Evolutionary conservation across 2,113 vertebrate species (phyloP).

Genomic region (Vanacampus margaritifer): DNA sequence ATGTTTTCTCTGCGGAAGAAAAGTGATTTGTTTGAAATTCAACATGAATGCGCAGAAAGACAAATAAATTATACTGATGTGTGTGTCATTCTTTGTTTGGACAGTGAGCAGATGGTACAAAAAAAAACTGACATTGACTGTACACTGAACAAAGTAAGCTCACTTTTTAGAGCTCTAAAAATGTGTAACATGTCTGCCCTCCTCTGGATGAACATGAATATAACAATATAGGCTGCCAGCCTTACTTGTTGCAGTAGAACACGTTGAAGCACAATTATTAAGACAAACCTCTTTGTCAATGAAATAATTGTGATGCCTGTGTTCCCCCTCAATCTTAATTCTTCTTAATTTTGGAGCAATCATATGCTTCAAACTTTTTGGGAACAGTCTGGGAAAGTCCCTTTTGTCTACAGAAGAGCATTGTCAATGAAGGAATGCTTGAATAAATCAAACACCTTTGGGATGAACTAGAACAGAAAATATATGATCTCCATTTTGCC

Average conservation of each 20-base stretch:
- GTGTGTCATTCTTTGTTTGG: neutral
- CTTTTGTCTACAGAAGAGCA: neutral
- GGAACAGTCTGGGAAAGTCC: neutral
- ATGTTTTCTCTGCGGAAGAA: neutral
- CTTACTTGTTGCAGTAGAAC: neutral
- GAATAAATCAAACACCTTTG: neutral
- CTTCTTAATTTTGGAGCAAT: neutral
- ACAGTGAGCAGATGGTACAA: neutral
- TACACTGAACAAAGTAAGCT: neutral
- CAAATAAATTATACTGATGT: neutral
- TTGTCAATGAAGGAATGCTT: neutral
- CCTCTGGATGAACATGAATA: constrained; percentile 49
- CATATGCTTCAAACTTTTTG: neutral
- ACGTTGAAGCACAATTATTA: neutral
- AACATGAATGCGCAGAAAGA: neutral
- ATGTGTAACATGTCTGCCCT: constrained; percentile 52
- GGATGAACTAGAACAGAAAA: no score
- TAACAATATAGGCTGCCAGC: constrained; percentile 5
- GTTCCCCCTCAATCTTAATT: neutral
- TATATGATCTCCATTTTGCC: no score
- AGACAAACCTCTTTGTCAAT: neutral
- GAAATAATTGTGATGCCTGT: neutral
- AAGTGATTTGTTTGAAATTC: neutral
- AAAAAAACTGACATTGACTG: neutral
- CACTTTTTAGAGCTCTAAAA: constrained; percentile 8